Evolutionary conservation across 2,113 vertebrate genomes (phyloP).

Genomic region (Symphodus melops): DNA sequence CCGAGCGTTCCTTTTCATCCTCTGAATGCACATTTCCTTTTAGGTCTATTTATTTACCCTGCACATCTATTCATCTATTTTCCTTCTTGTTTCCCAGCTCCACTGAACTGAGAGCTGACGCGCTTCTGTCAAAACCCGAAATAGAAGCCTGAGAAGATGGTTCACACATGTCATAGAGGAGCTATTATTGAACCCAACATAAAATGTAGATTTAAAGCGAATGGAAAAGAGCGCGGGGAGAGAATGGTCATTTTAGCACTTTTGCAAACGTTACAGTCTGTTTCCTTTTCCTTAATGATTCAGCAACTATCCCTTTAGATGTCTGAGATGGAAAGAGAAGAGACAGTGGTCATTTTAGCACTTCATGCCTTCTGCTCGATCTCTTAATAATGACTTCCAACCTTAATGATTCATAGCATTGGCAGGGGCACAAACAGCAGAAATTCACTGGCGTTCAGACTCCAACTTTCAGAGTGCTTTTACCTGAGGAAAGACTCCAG

Average conservation of each 20-base stretch:
- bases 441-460: constrained; percentile 28
- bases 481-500: constrained; percentile 41
- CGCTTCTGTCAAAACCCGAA: constrained; percentile 60
- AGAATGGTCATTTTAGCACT: constrained; percentile 61
- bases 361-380: constrained; percentile 48
- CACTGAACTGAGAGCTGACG: constrained; percentile 45
- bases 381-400: constrained; percentile 68
- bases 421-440: constrained; percentile 4
- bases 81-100: constrained; percentile 42
- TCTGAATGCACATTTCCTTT: constrained; percentile 41
- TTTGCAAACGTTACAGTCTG: constrained; percentile 18
- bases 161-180: constrained; percentile 59
- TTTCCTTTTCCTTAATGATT: constrained; percentile 64
- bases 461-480: constrained; percentile 36
- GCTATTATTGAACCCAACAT: constrained; percentile 44
- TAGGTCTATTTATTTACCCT: constrained; percentile 20
- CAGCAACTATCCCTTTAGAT: constrained; percentile 28
- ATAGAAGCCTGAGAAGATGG: constrained; percentile 51
- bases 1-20: constrained; percentile 43
- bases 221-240: constrained; percentile 3
- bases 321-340: neutral
- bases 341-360: constrained; percentile 74
- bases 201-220: constrained; percentile 38
- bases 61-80: constrained; percentile 34
- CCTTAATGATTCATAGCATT: constrained; percentile 65